These are phyloP conservation scores for Pseudorasbora parva DNA, from an alignment of 2,113 vertebrate genomes.

Conservation along the genomic window DNA sequence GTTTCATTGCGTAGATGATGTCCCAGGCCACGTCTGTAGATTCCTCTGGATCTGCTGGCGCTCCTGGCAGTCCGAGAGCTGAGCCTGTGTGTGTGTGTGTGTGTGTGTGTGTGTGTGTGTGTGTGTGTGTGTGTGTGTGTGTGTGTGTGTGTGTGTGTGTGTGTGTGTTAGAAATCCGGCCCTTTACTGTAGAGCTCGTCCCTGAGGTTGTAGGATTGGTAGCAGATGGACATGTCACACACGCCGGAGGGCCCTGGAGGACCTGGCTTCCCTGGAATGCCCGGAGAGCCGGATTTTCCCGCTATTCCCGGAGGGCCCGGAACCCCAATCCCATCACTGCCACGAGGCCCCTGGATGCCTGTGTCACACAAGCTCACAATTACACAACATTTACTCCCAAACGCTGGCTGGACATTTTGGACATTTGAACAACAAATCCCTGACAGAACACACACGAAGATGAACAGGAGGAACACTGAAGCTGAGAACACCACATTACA, in stretches of 20 bases:
- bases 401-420: no score
- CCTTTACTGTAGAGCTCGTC: constrained; percentile 80
- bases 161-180: constrained; percentile 71
- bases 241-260: constrained; percentile 71
- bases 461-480: no score
- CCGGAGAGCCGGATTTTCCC: constrained; percentile 73
- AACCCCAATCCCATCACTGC: constrained; percentile 74
- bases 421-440: no score
- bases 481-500: no score
- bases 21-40: background rate
- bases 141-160: background rate
- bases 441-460: no score
- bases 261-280: constrained; percentile 75
- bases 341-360: constrained; percentile 76
- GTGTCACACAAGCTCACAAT: background rate
- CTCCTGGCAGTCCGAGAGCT: background rate
- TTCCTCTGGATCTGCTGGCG: constrained; percentile 2
- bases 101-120: background rate
- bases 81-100: constrained; percentile 31
- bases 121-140: constrained; percentile 34
- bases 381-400: no score
- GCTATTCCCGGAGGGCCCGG: constrained; percentile 74
- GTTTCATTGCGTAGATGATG: background rate
- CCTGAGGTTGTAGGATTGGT: constrained; percentile 76
- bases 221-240: constrained; percentile 79